Evolutionary conservation across 2,888 invertebrate genomes (phyloP), one percentile per base, ranked within the genome.

Genomic region (Agonopterix heracliana): DNA sequence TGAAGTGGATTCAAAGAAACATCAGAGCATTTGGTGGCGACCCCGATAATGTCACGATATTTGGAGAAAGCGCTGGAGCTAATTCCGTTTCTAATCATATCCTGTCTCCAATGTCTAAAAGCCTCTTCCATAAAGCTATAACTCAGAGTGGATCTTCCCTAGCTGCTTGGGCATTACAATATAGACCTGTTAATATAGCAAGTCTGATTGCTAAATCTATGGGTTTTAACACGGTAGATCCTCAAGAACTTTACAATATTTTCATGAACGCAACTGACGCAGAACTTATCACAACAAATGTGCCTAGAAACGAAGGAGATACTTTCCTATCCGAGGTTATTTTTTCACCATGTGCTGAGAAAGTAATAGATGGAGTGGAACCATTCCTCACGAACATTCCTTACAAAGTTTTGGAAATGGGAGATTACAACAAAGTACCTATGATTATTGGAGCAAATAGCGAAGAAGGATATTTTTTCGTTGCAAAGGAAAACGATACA

Each of bases 31-130:
- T 83, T 49, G 83, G 82, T 3, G 83, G 83, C 3, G 76, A 83
- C 52, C 70, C 75, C 9, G 69, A 76, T 9, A 80, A 71, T 17
- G 74, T 83, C 0, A 82, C 81, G 0, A 52, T 83, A 44, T 80
- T 83, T 49, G 84, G 85, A 0, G 84, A 84, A 54, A 86, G 85
- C 41, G 85, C 85, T 49, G 85, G 85, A 2, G 74, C 66, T 0
- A 64, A 74, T 0, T 75, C 85, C 0, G 76, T 82, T 1, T 81
- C 85, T 0, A 76, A 61, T n/a, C 83, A 81, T 11, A 43, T 81
- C 1, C 52, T 82, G 0, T 85, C 85, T 3, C 74, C 74, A 0
- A 78, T 80, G 77, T 76, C 85, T 0, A 78, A 68, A 54, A 82
- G 81, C 0, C 59, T 83, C 0, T 86, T 84, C 45, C 80, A 84